Percentiles rank a stretch among this genome's conserved stretches.
These are phyloP conservation scores for Siderastrea radians DNA, from an alignment of 92 coral and sea anemone species.

Conservation along the genomic window DNA sequence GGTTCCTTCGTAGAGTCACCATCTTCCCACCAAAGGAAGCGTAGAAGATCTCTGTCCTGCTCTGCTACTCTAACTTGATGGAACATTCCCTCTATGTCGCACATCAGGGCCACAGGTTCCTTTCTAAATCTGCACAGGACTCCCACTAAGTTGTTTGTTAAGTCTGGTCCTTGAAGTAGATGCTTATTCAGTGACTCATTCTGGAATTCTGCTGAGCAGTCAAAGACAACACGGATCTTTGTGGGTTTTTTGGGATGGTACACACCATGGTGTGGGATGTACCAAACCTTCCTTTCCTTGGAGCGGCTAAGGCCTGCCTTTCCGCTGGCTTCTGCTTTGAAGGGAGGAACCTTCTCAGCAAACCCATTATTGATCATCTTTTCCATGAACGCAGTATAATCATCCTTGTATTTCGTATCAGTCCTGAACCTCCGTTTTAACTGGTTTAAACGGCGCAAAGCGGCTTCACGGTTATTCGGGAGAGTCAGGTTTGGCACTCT, in stretches of 20 bases:
- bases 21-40: constrained; percentile 13
- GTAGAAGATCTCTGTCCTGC: background rate
- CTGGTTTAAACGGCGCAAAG: constrained; percentile 19
- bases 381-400: constrained; percentile 6
- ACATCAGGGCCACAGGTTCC: constrained; percentile 8
- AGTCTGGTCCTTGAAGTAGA: constrained; percentile 7
- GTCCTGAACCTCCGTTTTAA: constrained; percentile 33
- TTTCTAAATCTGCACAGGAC: background rate
- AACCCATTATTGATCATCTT: background rate
- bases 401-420: background rate
- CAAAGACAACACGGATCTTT: constrained; percentile 25
- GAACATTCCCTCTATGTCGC: constrained; percentile 16
- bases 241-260: constrained; percentile 12
- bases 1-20: background rate
- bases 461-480: constrained; percentile 44
- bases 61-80: constrained; percentile 1
- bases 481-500: constrained; percentile 1
- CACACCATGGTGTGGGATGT: constrained; percentile 35
- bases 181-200: background rate
- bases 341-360: background rate
- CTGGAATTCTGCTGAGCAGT: constrained; percentile 10
- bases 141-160: constrained; percentile 1
- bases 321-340: background rate
- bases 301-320: background rate
- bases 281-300: background rate